These are phyloP conservation scores for Oryzias javanicus DNA, from an alignment of 2,113 vertebrate genomes.

Conservation along the genomic window DNA sequence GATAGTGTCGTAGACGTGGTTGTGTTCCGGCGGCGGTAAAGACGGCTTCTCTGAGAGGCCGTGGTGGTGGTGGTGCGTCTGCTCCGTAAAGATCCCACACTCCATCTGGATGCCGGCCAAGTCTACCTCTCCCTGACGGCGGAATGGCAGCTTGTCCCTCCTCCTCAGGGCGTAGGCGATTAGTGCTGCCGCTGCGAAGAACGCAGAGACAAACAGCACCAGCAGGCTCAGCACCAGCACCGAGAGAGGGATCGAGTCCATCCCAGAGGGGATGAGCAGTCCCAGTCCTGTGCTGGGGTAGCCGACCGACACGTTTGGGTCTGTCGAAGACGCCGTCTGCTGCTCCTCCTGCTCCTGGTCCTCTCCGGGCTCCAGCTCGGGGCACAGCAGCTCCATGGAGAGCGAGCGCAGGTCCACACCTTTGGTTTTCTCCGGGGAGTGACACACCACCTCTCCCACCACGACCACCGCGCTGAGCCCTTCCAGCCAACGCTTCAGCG, in stretches of 20 bases:
- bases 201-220: conserved; percentile 87
- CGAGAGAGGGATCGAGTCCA: conserved; percentile 87
- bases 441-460: conserved; percentile 90
- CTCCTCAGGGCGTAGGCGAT: conserved; percentile 87
- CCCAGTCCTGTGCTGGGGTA: conserved; percentile 76
- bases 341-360: conserved; percentile 61
- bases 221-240: conserved; percentile 89
- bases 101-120: conserved; percentile 89
- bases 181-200: conserved; percentile 88
- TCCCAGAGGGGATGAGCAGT: conserved; percentile 64
- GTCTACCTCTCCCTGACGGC: conserved; percentile 86
- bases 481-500: conserved; percentile 97
- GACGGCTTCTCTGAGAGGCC: conserved; percentile 82
- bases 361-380: conserved; percentile 78
- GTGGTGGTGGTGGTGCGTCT: conserved; percentile 67
- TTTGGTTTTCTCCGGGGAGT: conserved; percentile 86
- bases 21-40: conserved; percentile 61
- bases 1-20: conserved; percentile 90
- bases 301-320: conserved; percentile 68
- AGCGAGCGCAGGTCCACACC: conserved; percentile 86
- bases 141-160: conserved; percentile 87
- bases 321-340: conserved; percentile 66
- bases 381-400: conserved; percentile 86
- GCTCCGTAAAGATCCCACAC: conserved; percentile 86
- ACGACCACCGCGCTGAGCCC: conserved; percentile 93